Evolutionary conservation across 2,113 vertebrate genomes (phyloP).

Genomic region (Rhinopomastus cyanomelas): DNA sequence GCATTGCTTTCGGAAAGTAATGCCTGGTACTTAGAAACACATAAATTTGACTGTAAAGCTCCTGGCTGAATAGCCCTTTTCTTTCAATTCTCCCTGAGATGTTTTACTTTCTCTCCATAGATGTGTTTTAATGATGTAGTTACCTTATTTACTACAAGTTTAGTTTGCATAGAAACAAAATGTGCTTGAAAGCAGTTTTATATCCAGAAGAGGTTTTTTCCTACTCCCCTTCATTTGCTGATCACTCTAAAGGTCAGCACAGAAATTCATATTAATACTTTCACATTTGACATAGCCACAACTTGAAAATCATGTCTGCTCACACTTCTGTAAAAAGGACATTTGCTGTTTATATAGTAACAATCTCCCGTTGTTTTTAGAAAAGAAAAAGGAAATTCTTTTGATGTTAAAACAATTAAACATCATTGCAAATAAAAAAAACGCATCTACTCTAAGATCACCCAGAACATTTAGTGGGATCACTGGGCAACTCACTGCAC

Average conservation of each 20-base stretch:
- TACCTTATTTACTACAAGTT: constrained; percentile 3
- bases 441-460: not conserved
- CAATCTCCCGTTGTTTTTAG: not conserved
- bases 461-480: not conserved
- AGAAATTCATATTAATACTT: not conserved
- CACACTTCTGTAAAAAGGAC: not conserved
- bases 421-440: not conserved
- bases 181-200: not conserved
- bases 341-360: not conserved
- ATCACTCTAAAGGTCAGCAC: not conserved
- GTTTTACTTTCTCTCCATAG: not conserved
- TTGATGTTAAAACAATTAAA: not conserved
- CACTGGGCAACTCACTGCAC: not conserved
- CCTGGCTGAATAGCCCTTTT: not conserved
- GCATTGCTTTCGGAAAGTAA: constrained; percentile 10
- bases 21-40: not conserved
- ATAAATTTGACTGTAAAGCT: not conserved
- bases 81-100: constrained; percentile 9
- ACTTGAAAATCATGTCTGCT: not conserved
- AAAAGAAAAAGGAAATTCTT: not conserved
- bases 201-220: not conserved
- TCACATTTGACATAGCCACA: not conserved
- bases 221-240: not conserved
- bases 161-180: not conserved
- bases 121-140: not conserved